A percentile compares a stretch with the other conserved stretches of the same genome.
These are phyloP conservation scores for Coranthus polyacanthus DNA, from an alignment of 2,797 vertebrate genomes.

Conservation along the genomic window DNA sequence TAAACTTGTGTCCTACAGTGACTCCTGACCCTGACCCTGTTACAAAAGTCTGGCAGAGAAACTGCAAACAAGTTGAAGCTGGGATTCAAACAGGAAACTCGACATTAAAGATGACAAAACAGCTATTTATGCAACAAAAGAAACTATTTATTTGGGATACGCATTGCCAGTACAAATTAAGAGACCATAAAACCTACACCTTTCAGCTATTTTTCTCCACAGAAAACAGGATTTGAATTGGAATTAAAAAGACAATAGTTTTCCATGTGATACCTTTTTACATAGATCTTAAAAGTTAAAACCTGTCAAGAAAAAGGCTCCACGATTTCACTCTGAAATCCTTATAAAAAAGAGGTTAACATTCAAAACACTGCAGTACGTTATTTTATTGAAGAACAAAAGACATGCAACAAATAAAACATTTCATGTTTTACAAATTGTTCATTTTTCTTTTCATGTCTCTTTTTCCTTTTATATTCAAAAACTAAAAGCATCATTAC, in stretches of 20 bases:
- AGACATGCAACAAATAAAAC: conserved; percentile 91
- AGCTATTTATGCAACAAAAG: conserved; percentile 90
- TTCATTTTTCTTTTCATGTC: conserved; percentile 74
- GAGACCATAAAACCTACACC: conserved; percentile 94
- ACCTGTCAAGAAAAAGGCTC: conserved; percentile 88
- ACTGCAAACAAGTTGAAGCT: conserved; percentile 6
- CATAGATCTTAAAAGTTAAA: conserved; percentile 92
- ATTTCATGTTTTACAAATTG: conserved; percentile 89
- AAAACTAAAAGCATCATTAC: conserved; percentile 87
- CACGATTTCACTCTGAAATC: conserved; percentile 84
- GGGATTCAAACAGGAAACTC: background rate
- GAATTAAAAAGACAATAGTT: conserved; percentile 91
- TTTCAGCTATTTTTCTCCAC: conserved; percentile 90
- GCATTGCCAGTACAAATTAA: conserved; percentile 98
- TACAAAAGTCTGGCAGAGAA: conserved; percentile 52
- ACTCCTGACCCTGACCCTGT: conserved; percentile 75
- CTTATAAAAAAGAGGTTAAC: conserved; percentile 85
- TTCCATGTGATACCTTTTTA: conserved; percentile 84
- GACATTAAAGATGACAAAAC: conserved; percentile 56
- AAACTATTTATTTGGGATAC: conserved; percentile 97
- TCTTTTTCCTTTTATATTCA: conserved; percentile 78
- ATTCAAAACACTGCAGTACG: conserved; percentile 89
- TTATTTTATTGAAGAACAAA: conserved; percentile 90
- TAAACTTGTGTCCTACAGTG: conserved; percentile 75
- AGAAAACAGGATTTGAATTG: conserved; percentile 89